Evolutionary conservation across 2,113 vertebrate genomes (phyloP), one percentile per base, ranked within the genome.

Genomic region (Pogonocichla stellata): DNA sequence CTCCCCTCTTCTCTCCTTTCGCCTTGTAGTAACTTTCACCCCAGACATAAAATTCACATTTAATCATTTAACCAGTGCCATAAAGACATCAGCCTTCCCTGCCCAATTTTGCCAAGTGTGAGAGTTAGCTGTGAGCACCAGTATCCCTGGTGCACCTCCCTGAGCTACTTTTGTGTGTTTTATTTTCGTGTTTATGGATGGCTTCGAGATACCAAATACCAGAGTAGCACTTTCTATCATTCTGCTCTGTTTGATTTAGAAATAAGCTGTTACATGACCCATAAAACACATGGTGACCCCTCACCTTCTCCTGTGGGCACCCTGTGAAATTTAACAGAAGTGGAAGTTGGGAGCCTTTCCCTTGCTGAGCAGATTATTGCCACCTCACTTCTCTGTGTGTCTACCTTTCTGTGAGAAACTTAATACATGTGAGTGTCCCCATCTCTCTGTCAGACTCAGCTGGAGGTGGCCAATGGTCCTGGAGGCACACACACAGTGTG

Each of bases 301-400:
- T 90, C 94, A 90, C 91, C 92, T 81, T 81, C 69, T 95, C 69
- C 87, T 81, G 65, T 74, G 80, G 87, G 65, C 34, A 70, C 61
- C 31, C 69, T 89, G 34, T 87, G 87, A 92, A 89, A 80, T 92
- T 92, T 67, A 96, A 81, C 28, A 62, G 19, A 91, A 91, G 80
- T 89, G 77, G 78, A 81, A 90, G 73, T 4, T 90, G 78, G 86
- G 69, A 81, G 80, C 65, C 65, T 87, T 91, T 74, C 51, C 38
- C 84, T 91, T 42, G 56, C 89, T 78, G 73, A 78, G 84, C 47
- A 62, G 12, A 26, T 87, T 81, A 78, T 74, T 78, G 84, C 33
- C 80, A 47, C 69, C 47, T 58, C 80, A 60, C 70, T 64, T 60
- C 73, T n/a, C 78, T 77, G 54, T 3, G 1, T 75, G 43, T 17